Evolutionary conservation across 2,113 vertebrate species (phyloP).

Genomic region (Ivindomyrus marchei): DNA sequence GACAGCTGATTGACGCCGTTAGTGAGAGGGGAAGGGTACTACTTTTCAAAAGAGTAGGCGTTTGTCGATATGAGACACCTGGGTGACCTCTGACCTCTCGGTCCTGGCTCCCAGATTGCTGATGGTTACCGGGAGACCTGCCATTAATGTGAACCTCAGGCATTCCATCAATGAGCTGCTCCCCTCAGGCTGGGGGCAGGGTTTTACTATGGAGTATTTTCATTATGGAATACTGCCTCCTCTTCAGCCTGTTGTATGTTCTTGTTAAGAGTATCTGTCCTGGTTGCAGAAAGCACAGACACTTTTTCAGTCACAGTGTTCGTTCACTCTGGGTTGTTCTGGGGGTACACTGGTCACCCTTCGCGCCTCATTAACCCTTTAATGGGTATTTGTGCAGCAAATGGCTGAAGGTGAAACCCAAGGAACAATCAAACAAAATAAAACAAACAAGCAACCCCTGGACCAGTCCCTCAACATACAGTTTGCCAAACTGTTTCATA

Average conservation of each 20-base stretch:
- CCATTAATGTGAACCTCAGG: slow-evolving; percentile 46
- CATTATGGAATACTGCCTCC: not conserved
- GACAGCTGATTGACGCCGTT: slow-evolving; percentile 40
- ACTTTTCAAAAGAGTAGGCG: slow-evolving; percentile 25
- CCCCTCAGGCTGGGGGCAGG: not conserved
- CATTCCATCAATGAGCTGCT: slow-evolving; percentile 50
- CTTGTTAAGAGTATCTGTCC: not conserved
- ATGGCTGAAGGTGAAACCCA: not conserved
- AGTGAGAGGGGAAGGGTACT: slow-evolving; percentile 25
- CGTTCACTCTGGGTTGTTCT: not conserved
- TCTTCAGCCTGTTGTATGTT: not conserved
- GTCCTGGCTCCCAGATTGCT: slow-evolving; percentile 52
- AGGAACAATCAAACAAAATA: not conserved
- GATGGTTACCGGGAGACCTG: slow-evolving; percentile 42
- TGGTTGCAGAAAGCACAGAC: not conserved
- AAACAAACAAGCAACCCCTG: not conserved
- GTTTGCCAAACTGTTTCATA: not conserved
- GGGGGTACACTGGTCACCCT: not conserved
- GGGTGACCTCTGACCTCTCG: slow-evolving; percentile 53
- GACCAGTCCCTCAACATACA: not conserved
- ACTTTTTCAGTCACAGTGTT: not conserved
- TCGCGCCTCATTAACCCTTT: not conserved
- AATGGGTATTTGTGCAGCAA: not conserved
- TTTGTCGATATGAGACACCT: slow-evolving; percentile 44
- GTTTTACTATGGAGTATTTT: not conserved